phyloP scores from a whole-genome alignment of 1,140 invertebrate species.

The Eumaeus atala region DNA sequence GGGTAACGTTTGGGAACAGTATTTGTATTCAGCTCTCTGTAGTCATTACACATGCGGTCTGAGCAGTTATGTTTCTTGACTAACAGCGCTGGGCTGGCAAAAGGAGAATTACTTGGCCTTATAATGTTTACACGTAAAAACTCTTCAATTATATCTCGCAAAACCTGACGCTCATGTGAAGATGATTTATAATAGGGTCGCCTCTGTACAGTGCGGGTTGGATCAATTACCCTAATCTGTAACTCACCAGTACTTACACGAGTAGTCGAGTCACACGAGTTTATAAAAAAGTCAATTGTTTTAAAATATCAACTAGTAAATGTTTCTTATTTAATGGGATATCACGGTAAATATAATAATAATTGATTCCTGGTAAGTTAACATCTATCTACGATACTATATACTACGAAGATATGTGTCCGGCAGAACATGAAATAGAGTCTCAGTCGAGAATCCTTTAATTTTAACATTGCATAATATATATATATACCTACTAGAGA shows the following conservation, averaged over 20 bases:
- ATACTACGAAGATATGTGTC: slow-evolving; percentile 9
- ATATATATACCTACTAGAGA: slow-evolving; percentile 15
- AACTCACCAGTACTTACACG: slow-evolving; percentile 24
- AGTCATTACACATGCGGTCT: slow-evolving; percentile 37
- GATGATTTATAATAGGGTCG: slow-evolving; percentile 33
- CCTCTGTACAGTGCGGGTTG: slow-evolving; percentile 9
- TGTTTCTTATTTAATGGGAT: neutral
- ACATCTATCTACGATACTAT: slow-evolving; percentile 2
- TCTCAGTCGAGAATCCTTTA: no score
- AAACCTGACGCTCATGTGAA: no score
- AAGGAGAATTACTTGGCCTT: no score
- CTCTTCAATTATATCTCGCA: no score
- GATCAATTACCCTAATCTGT: slow-evolving; percentile 21
- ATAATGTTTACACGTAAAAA: no score
- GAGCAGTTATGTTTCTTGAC: slow-evolving; percentile 23
- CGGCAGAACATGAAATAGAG: no score
- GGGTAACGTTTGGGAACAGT: slow-evolving; percentile 57
- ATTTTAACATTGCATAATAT: no score
- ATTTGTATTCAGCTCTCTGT: slow-evolving; percentile 56
- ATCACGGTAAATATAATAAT: neutral
- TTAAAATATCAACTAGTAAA: neutral
- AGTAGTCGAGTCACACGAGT: slow-evolving; percentile 16
- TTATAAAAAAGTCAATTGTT: neutral
- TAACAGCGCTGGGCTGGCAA: no score
- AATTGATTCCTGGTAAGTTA: neutral